Conservation (phyloP, 2,797 vertebrate species). For the Poeciliopsis presidionis region DNA sequence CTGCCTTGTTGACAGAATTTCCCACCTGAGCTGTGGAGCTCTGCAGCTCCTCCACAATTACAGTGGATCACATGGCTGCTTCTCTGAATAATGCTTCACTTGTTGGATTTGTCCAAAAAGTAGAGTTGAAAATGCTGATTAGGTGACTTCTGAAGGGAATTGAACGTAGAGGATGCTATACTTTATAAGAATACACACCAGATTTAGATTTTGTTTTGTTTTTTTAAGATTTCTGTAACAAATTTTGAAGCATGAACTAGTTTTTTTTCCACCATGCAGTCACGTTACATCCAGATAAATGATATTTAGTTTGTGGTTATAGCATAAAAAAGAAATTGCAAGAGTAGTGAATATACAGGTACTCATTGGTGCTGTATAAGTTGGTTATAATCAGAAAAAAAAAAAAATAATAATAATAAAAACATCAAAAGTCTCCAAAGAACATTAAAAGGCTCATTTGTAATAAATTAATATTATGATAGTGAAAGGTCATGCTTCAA, state of each 20-base stretch:
- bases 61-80: not conserved
- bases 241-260: not conserved
- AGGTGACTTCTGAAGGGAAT: not conserved
- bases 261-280: not conserved
- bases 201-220: not conserved
- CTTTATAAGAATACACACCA: not conserved
- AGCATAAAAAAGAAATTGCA: not conserved
- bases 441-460: not conserved
- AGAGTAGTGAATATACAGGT: not conserved
- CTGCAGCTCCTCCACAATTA: not conserved
- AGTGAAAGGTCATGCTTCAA: slow-evolving; percentile 8
- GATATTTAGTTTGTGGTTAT: not conserved
- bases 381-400: not conserved
- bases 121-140: not conserved
- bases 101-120: not conserved
- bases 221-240: not conserved
- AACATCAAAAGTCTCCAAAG: not conserved
- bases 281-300: not conserved
- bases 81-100: not conserved
- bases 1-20: not conserved
- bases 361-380: not conserved
- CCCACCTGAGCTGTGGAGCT: not conserved
- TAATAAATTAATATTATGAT: not conserved
- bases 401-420: not conserved
- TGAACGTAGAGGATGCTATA: not conserved